Evolutionary conservation across 1,140 invertebrate species (phyloP), one percentile per base, ranked within the genome.

Genomic region (Plectrocnemia conspersa): DNA sequence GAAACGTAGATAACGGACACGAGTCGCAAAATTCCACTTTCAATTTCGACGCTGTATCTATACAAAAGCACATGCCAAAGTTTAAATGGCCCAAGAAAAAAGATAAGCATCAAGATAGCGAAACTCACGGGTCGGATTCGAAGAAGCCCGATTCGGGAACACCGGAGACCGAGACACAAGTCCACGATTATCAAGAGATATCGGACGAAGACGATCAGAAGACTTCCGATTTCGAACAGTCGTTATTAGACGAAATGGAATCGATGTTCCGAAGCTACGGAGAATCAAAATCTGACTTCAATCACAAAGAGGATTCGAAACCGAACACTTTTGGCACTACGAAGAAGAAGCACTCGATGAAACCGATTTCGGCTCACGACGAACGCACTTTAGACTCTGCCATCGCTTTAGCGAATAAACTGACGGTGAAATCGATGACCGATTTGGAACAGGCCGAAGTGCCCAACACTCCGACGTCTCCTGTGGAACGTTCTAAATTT

Each of bases 181-280:
- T 83, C 58, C 89, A 92, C 63, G 91, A 93, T 63, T 95, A 95
- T 68, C 90, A 93, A 67, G 90, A 94, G 71, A 95, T 95, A 36
- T 91, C 88, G 23, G 91, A 94, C 66, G 90, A 93, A 59, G 89
- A 92, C 6, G 54, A 61, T 18, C 59, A 84, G 82, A 83, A 80
- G 70, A 82, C 85, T 40, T 85, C 91, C 56, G 93, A 97, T 73
- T 87, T 96, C 65, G 92, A 92, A 10, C 89, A 93, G 6, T 97
- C 92, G 57, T 74, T 98, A 25, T 77, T 97, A 64, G 93, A 95
- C 66, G 94, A 97, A 74, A 94, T 97, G 81, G 93, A 97, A 66
- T 88, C 92, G 50, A 91, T 97, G 74, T 90, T 97, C 64, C 84
- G 85, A 63, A 72, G 56, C 44, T 52, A 71, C 0, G 68, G 69